Base-by-base conservation (phyloP, 1,140 invertebrate genomes). In the Drosophila truncata region DNA sequence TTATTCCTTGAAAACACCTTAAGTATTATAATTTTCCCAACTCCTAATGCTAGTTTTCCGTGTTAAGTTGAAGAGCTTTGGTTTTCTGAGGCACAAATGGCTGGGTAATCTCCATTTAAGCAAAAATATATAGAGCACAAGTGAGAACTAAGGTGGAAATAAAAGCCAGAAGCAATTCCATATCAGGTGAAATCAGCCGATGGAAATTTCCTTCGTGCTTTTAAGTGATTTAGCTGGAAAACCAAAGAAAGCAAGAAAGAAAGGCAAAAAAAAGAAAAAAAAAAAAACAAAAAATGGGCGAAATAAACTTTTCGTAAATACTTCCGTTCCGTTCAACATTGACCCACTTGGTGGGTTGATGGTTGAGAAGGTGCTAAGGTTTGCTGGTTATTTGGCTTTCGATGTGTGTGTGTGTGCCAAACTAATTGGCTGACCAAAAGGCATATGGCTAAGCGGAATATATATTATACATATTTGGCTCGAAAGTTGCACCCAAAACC, bases 311-410 rank as follows among this genome's bases (percentile, higher is more conserved):
- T 78, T 78, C 20, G 72, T 81, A 81, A 84, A 84, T 73, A 82
- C 59, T 84, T 84, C 82, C 82, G 78, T 84, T 84, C 82, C 82
- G 78, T 62, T 78, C 59, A 61, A 41, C 67, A 81, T 84, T 84
- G 81, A 85, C 81, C 81, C 66, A 84, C 42, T 84, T 84, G 80
- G 49, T 25, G 29, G 78, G 78, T n/a, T n/a, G n/a, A n/a, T 25
- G 29, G 62, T 44, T 27, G 14, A 9, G 44, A 6, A 5, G 6
- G 7, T 39, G 23, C 3, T 13, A 13, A 13, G 41, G 41, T n/a
- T 49, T 27, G 1, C 8, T 10, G 10, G 9, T 42, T 9, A 16
- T 27, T 4, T 27, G 41, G n/a, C n/a, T n/a, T n/a, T n/a, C n/a
- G n/a, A n/a, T 33, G 31, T 11, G 10, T 33, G 10, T 33, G 10